These are phyloP conservation scores for Natrix natrix DNA, from an alignment of 2,797 vertebrate species.

Conservation along the genomic window DNA sequence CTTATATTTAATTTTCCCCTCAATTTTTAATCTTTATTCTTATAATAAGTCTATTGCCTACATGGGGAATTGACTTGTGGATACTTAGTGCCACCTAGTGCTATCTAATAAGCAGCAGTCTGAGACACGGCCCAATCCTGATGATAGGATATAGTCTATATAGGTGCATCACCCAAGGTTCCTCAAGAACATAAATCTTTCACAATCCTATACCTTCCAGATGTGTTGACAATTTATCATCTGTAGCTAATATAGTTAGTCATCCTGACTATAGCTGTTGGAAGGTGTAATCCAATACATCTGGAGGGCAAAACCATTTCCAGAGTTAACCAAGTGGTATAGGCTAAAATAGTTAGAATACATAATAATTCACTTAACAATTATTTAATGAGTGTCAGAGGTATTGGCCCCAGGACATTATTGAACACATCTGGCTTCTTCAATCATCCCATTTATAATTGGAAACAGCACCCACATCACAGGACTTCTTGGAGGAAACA, in stretches of 20 bases:
- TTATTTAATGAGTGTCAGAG: not conserved
- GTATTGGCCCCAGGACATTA: not conserved
- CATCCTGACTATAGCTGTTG: not conserved
- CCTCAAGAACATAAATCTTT: not conserved
- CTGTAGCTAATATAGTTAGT: not conserved
- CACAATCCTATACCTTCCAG: not conserved
- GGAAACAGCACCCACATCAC: not conserved
- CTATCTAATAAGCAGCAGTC: not conserved
- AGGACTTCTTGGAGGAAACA: not conserved
- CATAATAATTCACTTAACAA: not conserved
- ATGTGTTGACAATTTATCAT: not conserved
- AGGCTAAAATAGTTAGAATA: not conserved
- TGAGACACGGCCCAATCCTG: constrained; percentile 6
- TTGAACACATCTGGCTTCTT: not conserved
- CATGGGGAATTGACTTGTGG: not conserved
- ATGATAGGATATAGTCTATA: not conserved
- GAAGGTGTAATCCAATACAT: not conserved
- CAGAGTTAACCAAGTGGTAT: not conserved
- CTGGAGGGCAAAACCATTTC: not conserved
- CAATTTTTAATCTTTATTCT: not conserved
- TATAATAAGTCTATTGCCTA: not conserved
- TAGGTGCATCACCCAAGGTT: not conserved
- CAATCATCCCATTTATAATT: not conserved
- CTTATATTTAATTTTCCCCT: not conserved
- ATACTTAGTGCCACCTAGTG: constrained; percentile 22